A percentile compares a stretch with the other conserved stretches of the same genome.
Conservation (phyloP, 2,888 invertebrate species). For the Falcaria lacertinaria region DNA sequence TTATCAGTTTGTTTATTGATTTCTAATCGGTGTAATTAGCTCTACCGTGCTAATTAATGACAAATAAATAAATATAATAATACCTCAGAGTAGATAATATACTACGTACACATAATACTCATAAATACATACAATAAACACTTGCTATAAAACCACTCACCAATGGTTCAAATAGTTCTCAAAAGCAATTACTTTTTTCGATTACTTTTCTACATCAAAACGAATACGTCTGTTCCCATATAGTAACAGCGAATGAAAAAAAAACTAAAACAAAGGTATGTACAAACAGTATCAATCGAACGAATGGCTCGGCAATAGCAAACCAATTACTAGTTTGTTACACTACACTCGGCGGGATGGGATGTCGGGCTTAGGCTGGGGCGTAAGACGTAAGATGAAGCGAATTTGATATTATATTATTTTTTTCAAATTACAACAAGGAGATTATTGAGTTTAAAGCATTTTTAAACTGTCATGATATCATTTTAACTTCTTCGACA, state of each 20-base stretch:
- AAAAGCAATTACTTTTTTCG: conserved; percentile 1
- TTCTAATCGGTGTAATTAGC: no score
- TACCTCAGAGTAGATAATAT: no score
- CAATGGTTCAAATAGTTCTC: neutral
- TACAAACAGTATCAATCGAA: conserved; percentile 45
- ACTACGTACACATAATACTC: no score
- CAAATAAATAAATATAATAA: no score
- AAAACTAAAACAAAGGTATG: conserved; percentile 18
- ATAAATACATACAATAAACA: no score
- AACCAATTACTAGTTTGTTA: conserved; percentile 69
- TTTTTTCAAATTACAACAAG: neutral
- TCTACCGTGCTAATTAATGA: no score
- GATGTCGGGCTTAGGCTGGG: conserved; percentile 16
- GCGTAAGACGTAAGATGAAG: conserved; percentile 13
- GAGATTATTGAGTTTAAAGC: no score
- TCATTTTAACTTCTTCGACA: no score
- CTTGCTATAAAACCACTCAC: neutral
- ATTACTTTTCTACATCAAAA: conserved; percentile 1
- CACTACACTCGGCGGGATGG: conserved; percentile 30
- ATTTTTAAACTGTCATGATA: no score
- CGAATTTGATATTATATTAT: conserved; percentile 1
- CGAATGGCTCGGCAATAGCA: conserved; percentile 39
- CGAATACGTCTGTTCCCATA: neutral
- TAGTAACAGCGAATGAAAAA: neutral
- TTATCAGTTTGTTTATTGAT: no score